Evolutionary conservation across 1,140 invertebrate genomes (phyloP), one percentile per base, ranked within the genome.

Genomic region (Drosophila orena): DNA sequence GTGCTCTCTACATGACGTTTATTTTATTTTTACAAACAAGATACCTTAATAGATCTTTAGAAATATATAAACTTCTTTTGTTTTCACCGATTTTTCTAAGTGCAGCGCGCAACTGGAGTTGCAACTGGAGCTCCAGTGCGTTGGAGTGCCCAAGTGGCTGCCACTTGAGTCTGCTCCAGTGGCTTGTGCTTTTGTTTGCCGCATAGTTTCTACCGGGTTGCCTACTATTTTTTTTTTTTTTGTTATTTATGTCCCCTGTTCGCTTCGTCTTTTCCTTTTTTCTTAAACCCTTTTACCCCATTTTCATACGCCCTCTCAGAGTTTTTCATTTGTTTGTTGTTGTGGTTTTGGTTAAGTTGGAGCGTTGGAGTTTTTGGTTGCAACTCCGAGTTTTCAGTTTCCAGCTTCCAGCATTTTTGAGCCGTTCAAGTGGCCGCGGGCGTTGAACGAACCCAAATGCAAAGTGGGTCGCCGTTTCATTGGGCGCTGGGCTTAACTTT

Each of bases 131-230:
- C 62, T 44, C 64, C 70, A 61, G 57, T 62, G 44, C 62, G 52
- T 64, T 68, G 64, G 61, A 76, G 81, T 70, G 50, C 69, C 54
- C 65, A 79, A 89, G 79, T 89, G 84, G 70, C 69, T 66, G 53
- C 49, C 69, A 88, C 81, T 86, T 83, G 83, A 89, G 68, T 72
- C 59, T 69, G 50, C 70, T 76, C 74, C 72, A 81, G 76, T 71
- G 54, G 77, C 54, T 77, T 84, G 76, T 73, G 62, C 84, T 89
- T 88, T 90, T 88, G 79, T 88, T 74, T 65, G 58, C 40, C 62
- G 44, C 60, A 60, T 52, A 84, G 80, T 68, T 79, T 54, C 56
- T 43, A 52, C 66, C 24, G 53, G 55, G 7, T 64, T 55, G 44
- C 34, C 46, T 20, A 15, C n/a, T 38, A 57, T 66, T 54, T 22